Conservation (phyloP, 1,140 invertebrate species). For the Tenebrio molitor region DNA sequence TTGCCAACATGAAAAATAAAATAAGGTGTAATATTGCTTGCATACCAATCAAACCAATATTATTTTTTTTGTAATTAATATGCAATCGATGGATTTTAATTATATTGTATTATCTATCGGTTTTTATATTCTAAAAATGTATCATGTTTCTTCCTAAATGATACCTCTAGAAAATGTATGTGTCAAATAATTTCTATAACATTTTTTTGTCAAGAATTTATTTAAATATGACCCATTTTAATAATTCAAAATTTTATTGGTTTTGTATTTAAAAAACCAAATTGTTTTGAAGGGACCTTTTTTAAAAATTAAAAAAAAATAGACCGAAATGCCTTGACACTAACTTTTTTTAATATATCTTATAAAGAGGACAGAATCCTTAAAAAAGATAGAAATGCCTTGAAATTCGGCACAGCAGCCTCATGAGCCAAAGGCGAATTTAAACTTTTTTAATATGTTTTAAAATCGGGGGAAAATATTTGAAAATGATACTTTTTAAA, state of each 20-base stretch:
- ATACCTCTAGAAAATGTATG: slow-evolving; percentile 1
- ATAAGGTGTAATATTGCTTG: neutral
- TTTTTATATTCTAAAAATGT: slow-evolving; percentile 7
- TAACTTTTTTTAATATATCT: too few relatives aligned
- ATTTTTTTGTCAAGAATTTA: slow-evolving; percentile 8
- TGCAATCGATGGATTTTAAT: neutral
- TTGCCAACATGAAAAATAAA: slow-evolving; percentile 8
- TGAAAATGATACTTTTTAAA: slow-evolving; percentile 1
- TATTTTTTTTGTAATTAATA: neutral
- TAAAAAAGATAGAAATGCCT: too few relatives aligned
- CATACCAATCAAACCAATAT: slow-evolving; percentile 1
- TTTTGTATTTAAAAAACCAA: slow-evolving; percentile 6
- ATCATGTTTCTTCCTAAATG: neutral
- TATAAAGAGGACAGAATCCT: too few relatives aligned
- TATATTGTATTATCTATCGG: slow-evolving; percentile 3
- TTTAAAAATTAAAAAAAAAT: too few relatives aligned
- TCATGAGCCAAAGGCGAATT: neutral
- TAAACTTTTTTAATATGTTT: neutral
- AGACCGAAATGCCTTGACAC: too few relatives aligned
- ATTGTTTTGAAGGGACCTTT: neutral
- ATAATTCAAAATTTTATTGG: neutral
- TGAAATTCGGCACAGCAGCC: neutral
- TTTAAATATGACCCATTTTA: neutral
- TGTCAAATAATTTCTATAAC: neutral
- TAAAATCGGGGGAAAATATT: neutral